Evolutionary conservation across 2,113 vertebrate genomes (phyloP), one percentile per base, ranked within the genome.

Genomic region (Physeter macrocephalus): DNA sequence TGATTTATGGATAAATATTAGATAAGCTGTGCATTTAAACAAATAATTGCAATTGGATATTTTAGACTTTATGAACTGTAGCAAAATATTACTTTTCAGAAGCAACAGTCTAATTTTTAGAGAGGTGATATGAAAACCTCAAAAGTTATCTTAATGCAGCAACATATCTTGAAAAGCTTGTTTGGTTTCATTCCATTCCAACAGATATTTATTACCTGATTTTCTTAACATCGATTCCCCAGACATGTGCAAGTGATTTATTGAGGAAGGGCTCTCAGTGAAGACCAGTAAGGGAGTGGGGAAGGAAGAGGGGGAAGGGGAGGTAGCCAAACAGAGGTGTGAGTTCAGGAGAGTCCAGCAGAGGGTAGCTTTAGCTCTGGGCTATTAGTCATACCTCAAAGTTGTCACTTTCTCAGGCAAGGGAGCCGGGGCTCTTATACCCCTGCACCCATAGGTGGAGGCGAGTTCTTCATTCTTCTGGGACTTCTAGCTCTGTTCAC

Each of bases 11-110:
- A 36, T 85, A 80, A 49, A 49, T 62, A 62, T 88, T 85, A 77
- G 36, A 59, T 52, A 93, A 95, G 62, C 25, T 39, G 64, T 64
- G 14, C 59, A 21, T 91, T 88, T 84, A 39, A 66, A 15, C 52
- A 77, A 96, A 77, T 36, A 27, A 85, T 52, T 86, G n/a, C 66
- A 54, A 14, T 29, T 59, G 90, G 31, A 81, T 94, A 81, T 92
- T 61, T 93, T 88, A 66, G 92, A 64, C 17, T 94, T 97, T 43
- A 78, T 75, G 82, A 95, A 57, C 62, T 74, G 17, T 59, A 94
- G 82, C 59, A 69, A 91, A 90, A 69, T n/a, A 17, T 5, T 88
- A 49, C 27, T 95, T 94, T 46, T 36, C 27, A 85, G 69, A 84
- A 46, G 23, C 12, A n/a, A 54, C 27, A 77, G 64, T 75, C 59